Evolutionary conservation across 2,797 vertebrate species (phyloP), one percentile per base, ranked within the genome.

Genomic region (Pseudocheirus occidentalis): DNA sequence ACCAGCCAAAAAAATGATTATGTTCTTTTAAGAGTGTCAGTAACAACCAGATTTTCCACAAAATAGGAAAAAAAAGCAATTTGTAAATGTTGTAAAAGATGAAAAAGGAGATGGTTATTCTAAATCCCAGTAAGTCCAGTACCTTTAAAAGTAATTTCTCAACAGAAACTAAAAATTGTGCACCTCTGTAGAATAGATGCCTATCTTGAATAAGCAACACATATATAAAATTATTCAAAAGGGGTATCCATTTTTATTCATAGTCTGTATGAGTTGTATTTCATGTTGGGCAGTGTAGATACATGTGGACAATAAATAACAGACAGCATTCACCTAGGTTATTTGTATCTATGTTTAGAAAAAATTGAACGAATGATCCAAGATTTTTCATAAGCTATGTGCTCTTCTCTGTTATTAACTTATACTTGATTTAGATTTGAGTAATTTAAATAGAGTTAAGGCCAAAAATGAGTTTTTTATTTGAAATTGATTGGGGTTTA

Each of bases 391-490:
- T 62, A 92, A 29, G 92, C 31, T 92, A 73, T 91, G 53, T 90
- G 34, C 96, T 92, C 66, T 96, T 62, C 73, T 54, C 21, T 73
- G 58, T 91, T 92, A 66, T 55, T 96, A n/a, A 58, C 57, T 55
- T 93, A 50, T 94, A 34, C 54, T 91, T 7, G 50, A 55, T 93
- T 16, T 95, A 57, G 59, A 94, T 95, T 94, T 94, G 95, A 59
- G 54, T 92, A 55, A 55, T 55, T 93, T 93, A 95, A 66, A 89
- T 91, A 53, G 40, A 56, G 87, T 95, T 97, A 54, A 90, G 96
- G 94, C 96, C 92, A 27, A 93, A 95, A 31, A 18, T 95, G 46
- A 94, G 89, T 89, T 96, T 5, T 94, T 94, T 91, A 16, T 50
- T 3, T 94, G 95, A 94, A 53, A 96, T 94, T 93, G 56, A 5